Base-by-base conservation (phyloP, 2,113 vertebrate genomes). In the Oxyura jamaicensis region DNA sequence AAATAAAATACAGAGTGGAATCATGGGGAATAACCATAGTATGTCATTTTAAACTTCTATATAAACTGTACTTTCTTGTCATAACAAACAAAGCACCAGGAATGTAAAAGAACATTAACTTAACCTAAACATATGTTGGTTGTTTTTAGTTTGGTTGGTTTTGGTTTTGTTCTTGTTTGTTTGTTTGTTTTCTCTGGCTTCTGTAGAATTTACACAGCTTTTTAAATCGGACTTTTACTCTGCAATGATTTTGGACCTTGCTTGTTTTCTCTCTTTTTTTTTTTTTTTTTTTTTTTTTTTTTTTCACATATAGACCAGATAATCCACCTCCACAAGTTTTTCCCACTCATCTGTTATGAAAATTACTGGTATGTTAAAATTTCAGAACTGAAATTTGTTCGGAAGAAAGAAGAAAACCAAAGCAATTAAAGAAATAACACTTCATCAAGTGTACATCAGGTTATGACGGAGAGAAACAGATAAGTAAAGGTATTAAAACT, bases 1-100 rank as follows among this genome's bases (percentile, higher is more conserved):
- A 94, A 96, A 93, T 14, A 83, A 94, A 91, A 88, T 91, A 62
- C 13, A 28, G 65, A 59, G 50, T 28, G 4, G 59, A 83, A 67
- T 56, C 13, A 56, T 3, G 6, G 6, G 36, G 25, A 63, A 63
- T 36, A 48, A 68, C 12, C 28, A 9, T 14, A 48, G 11, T 22
- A 19, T 11, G 16, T 13, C 62, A 22, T 63, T 91, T 74, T 41
- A 60, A 48, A 59, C n/a, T 83, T 15, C 5, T 46, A 7, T 19
- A 41, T 65, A 28, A 73, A 33, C 5, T 23, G 15, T 25, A 74
- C 4, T 25, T 29, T 33, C 29, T 79, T 29, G 18, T 66, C 23
- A 35, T 20, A 59, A 33, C 36, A 53, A 36, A 36, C 36, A 46
- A 28, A 74, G 3, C 2, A 19, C 16, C 48, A 11, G 8, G 63